Evolutionary conservation across 1,140 invertebrate genomes (phyloP), one percentile per base, ranked within the genome.

Genomic region (Phenacoccus solenopsis): DNA sequence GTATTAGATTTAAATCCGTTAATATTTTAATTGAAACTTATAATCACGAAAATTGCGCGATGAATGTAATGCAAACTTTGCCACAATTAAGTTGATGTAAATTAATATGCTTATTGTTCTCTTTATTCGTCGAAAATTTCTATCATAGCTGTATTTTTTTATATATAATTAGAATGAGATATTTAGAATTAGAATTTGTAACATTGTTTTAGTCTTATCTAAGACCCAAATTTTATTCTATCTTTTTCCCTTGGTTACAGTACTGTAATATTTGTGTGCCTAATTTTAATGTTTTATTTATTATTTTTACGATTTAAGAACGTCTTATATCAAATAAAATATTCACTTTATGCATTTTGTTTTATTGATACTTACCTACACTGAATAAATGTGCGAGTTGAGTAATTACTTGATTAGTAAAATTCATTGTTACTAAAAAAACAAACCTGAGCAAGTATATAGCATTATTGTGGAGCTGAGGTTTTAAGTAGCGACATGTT

Each of bases 281-380:
- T 64, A 64, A 64, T 64, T 49, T 64, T 64, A 64, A 64, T 64
- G 59, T 64, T 64, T 64, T 64, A 64, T 64, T 64, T 64, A 64
- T 64, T 64, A 64, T 64, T 64, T 64, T 64, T 64, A 64, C 59
- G 25, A 64, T 22, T 64, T 64, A 64, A 64, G 59, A 64, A 64
- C 59, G 59, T 64, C 59, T 64, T 64, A 64, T 64, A 64, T 64
- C 59, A 64, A 64, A 64, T 64, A 64, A 64, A 64, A 64, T 64
- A 64, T 64, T 64, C 59, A 64, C 59, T 64, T 64, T 27, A 64
- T 16, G 13, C 20, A 9, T 49, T 49, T 49, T 49, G 30, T n/a
- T n/a, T n/a, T n/a, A n/a, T n/a, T n/a, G n/a, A n/a, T n/a, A n/a
- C n/a, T n/a, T n/a, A n/a, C n/a, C n/a, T n/a, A n/a, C n/a, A n/a